Evolutionary conservation across 2,113 vertebrate genomes (phyloP), one percentile per base, ranked within the genome.

Genomic region (Larimichthys polyactis): DNA sequence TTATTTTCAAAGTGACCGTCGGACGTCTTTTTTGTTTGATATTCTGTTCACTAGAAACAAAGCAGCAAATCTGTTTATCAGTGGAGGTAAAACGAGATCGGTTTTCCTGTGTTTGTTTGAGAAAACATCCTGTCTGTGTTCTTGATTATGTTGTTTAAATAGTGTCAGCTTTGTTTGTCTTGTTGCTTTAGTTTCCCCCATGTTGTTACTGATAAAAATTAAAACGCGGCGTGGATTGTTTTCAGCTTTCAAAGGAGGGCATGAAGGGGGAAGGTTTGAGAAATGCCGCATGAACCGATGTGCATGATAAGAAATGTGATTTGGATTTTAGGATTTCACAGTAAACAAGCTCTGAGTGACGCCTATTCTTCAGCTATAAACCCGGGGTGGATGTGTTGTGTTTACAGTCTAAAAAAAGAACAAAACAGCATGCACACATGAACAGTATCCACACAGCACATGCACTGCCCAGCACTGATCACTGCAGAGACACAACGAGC

Each of bases 401-500:
- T 76, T 71, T 46, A 44, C 12, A 27, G n/a, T 5, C 8, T 57
- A 55, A 60, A 40, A 40, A 40, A 75, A 75, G 2, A 71, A 11
- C 32, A 70, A n/a, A 63, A 64, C 24, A 63, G 16, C 20, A 68
- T 44, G 62, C 75, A 70, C 49, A 64, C 48, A 68, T 81, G 73
- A 63, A 60, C 62, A 58, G 19, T 65, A 52, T 36, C 82, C 70
- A 68, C 62, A 16, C n/a, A 75, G 62, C 57, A 62, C 82, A 74
- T 22, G 40, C 72, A 71, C 54, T 88, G 74, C 64, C 67, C 77
- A 73, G 78, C 64, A 83, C 79, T 87, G 76, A 92, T 90, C 88
- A 78, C 87, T 86, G 94, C 90, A 90, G 90, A 90, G 73, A 82
- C 71, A 54, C 78, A 60, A 54, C 24, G 65, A 93, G 85, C 93